Conservation (phyloP, 2,113 vertebrate species). For the Ceyx margarethae region DNA sequence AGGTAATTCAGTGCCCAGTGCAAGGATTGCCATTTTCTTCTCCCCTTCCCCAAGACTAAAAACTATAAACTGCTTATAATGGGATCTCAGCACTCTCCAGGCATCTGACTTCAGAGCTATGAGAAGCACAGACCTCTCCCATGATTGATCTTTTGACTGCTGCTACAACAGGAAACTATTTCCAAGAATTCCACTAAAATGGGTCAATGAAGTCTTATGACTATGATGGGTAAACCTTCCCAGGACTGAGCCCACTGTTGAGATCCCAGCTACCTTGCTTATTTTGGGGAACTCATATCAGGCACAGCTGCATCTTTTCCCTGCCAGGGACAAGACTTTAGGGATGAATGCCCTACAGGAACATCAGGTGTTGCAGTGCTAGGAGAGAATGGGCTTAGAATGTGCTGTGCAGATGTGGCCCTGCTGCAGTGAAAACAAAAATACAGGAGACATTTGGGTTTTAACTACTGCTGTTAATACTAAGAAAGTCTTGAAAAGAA, state of each 20-base stretch:
- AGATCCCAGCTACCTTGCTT: background rate
- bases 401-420: accelerated
- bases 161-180: background rate
- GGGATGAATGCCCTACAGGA: background rate
- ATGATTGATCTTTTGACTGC: background rate
- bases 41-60: background rate
- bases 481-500: background rate
- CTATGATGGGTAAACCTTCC: background rate
- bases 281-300: background rate
- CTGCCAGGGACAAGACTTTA: background rate
- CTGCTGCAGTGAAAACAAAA: background rate
- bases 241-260: background rate
- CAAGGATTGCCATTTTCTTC: accelerated
- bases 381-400: background rate
- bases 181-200: background rate
- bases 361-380: accelerated
- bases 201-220: background rate
- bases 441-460: background rate
- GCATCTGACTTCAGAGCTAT: background rate
- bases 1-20: background rate
- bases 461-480: background rate
- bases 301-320: background rate
- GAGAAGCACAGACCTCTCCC: background rate
- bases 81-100: background rate
- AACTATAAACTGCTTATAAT: background rate